A percentile compares a stretch with the other conserved stretches of the same genome.
Conservation (phyloP, 2,888 invertebrate species). For the Brachypalpus laphriformis region DNA sequence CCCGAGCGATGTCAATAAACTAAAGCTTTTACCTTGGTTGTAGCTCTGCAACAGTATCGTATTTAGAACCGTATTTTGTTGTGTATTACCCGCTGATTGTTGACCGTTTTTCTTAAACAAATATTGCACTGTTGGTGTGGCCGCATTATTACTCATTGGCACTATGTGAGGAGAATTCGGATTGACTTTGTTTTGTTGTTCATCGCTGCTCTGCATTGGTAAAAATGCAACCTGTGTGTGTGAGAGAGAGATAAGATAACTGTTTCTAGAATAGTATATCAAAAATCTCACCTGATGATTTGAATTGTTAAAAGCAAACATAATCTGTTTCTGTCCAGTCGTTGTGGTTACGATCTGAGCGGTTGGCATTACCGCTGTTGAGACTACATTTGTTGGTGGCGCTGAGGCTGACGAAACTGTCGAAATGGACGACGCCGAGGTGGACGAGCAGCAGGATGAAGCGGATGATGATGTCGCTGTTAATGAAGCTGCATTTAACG, state of each 20-base stretch:
- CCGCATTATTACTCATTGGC: conserved; percentile 67
- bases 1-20: no score
- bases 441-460: conserved; percentile 26
- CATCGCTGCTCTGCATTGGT: conserved; percentile 73
- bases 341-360: conserved; percentile 74
- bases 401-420: conserved; percentile 76
- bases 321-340: conserved; percentile 79
- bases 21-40: conserved; percentile 67
- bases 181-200: conserved; percentile 69
- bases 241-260: neutral
- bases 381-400: conserved; percentile 75
- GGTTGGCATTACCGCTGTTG: conserved; percentile 65
- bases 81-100: conserved; percentile 30
- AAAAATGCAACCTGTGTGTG: conserved; percentile 74
- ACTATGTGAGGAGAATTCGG: conserved; percentile 68
- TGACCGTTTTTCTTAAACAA: conserved; percentile 80
- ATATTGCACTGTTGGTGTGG: conserved; percentile 78
- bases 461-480: conserved; percentile 56
- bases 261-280: neutral
- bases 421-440: conserved; percentile 42
- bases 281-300: conserved; percentile 79
- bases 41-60: conserved; percentile 73
- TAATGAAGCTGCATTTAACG: conserved; percentile 69
- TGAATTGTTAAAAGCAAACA: conserved; percentile 79
- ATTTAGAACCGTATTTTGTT: conserved; percentile 56